Conservation (phyloP, 2,113 vertebrate genomes). For the Mirza zaza region DNA sequence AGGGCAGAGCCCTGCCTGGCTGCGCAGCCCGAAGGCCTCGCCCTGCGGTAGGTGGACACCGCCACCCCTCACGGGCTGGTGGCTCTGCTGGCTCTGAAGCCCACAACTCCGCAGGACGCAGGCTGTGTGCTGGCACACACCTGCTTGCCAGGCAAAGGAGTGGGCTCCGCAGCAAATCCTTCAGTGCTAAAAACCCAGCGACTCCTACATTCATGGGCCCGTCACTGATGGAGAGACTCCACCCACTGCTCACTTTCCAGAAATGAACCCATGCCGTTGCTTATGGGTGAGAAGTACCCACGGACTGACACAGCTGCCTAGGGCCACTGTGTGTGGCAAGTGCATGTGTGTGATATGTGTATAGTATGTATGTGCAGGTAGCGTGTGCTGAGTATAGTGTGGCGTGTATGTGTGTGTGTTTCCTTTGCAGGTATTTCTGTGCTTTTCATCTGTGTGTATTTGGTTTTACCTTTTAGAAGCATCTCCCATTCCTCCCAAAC, state of each 20-base stretch:
- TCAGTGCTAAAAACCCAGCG: background rate
- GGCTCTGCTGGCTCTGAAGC: fast-evolving
- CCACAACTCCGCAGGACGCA: background rate
- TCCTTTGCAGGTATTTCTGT: background rate
- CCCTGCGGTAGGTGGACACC: background rate
- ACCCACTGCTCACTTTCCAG: background rate
- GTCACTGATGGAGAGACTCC: background rate
- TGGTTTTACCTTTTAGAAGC: background rate
- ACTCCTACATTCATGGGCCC: background rate
- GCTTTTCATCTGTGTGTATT: background rate
- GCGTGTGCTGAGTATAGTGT: background rate
- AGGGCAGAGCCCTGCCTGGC: background rate
- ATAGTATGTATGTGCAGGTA: background rate
- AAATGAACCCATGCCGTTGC: background rate
- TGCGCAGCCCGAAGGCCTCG: fast-evolving
- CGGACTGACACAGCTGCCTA: no score
- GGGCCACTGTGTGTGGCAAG: background rate
- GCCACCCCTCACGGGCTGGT: background rate
- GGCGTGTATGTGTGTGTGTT: background rate
- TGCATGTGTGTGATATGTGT: background rate
- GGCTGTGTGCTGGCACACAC: background rate
- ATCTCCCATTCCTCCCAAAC: background rate
- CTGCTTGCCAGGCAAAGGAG: background rate
- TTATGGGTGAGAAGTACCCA: background rate
- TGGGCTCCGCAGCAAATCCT: background rate